A percentile compares a stretch with the other conserved stretches of the same genome.
Evolutionary conservation across 2,797 vertebrate genomes (phyloP).

Genomic region (Cyclura pinguis): DNA sequence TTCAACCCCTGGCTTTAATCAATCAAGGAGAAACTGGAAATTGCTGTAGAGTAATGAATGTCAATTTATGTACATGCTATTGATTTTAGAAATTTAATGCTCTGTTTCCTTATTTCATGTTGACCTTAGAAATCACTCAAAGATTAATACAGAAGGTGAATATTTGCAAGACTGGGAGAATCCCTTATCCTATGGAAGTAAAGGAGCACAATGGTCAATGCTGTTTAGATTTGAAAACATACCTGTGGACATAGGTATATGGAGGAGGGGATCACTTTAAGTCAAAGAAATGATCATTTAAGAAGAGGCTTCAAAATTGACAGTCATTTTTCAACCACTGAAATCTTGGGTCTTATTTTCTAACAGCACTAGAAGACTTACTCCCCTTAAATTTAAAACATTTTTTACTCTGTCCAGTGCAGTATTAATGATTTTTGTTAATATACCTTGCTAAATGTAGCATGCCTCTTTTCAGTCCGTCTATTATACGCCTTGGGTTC

Average conservation of each 20-base stretch:
- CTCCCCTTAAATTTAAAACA: neutral
- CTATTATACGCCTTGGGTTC: slow-evolving; percentile 60
- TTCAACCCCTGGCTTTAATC: slow-evolving; percentile 77
- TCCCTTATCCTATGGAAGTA: slow-evolving; percentile 12
- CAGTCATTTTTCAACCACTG: slow-evolving; percentile 27
- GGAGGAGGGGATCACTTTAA: slow-evolving; percentile 39
- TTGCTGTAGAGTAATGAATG: slow-evolving; percentile 70
- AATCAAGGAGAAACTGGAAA: slow-evolving; percentile 77
- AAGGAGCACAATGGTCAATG: slow-evolving; percentile 43
- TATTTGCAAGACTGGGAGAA: slow-evolving; percentile 51
- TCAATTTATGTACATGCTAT: slow-evolving; percentile 73
- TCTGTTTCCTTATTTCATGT: slow-evolving; percentile 71
- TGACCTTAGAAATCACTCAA: slow-evolving; percentile 64
- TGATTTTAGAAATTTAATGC: slow-evolving; percentile 74
- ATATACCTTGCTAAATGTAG: slow-evolving; percentile 39
- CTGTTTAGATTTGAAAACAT: slow-evolving; percentile 8
- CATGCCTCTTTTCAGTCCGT: slow-evolving; percentile 53
- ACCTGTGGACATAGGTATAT: neutral
- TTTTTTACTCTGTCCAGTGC: slow-evolving; percentile 46
- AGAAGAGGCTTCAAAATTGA: slow-evolving; percentile 40
- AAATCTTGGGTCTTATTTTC: slow-evolving; percentile 7
- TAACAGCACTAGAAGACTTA: neutral
- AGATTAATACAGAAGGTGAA: slow-evolving; percentile 65
- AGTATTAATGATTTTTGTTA: slow-evolving; percentile 33
- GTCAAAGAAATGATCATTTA: slow-evolving; percentile 49